These are phyloP conservation scores for Fundulus diaphanus DNA, from an alignment of 2,797 vertebrate genomes.

Conservation along the genomic window DNA sequence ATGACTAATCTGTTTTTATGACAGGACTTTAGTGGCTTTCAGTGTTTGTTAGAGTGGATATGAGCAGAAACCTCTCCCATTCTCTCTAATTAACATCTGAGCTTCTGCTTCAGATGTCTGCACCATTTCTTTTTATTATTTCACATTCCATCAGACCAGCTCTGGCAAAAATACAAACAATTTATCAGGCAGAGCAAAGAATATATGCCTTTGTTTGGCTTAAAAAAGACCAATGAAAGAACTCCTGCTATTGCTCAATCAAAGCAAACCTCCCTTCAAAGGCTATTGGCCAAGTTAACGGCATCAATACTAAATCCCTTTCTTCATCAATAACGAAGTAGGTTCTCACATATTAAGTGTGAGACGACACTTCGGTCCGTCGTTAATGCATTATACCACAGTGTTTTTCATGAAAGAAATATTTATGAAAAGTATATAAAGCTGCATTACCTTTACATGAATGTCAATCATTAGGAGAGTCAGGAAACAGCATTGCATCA, in stretches of 20 bases:
- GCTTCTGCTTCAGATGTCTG: background rate
- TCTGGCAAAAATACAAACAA: background rate
- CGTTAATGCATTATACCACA: background rate
- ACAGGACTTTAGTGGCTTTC: conserved; percentile 44
- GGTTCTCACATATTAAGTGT: background rate
- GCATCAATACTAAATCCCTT: background rate
- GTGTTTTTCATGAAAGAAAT: too few species aligned
- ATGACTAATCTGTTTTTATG: conserved; percentile 7
- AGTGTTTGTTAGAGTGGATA: conserved; percentile 55
- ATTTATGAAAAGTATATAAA: too few species aligned
- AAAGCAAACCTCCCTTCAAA: background rate
- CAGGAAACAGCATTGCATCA: too few species aligned
- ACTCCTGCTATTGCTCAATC: background rate
- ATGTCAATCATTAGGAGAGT: too few species aligned
- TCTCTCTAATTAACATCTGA: conserved; percentile 47
- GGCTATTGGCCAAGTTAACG: background rate
- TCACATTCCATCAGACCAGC: background rate
- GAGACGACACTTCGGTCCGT: background rate
- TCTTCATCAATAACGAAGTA: background rate
- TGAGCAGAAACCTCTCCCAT: conserved; percentile 43
- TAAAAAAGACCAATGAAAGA: background rate
- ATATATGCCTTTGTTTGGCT: too few species aligned
- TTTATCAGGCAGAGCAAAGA: background rate
- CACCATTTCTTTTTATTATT: background rate
- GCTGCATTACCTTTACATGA: too few species aligned